These are phyloP conservation scores for Sebastes ruberrimus DNA, from an alignment of 2,797 vertebrate genomes.

Conservation along the genomic window DNA sequence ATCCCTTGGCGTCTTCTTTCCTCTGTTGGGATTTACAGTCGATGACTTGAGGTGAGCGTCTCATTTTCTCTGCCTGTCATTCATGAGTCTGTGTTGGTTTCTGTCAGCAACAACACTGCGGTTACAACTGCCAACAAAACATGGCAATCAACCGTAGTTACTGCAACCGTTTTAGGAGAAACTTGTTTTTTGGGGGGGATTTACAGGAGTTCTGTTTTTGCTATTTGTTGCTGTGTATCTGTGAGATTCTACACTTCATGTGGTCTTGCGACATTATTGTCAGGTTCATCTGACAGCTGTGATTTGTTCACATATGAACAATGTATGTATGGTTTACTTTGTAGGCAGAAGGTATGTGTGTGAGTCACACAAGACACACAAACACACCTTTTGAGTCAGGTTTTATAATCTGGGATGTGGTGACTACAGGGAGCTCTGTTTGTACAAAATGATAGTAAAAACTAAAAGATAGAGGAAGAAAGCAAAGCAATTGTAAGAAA, in stretches of 20 bases:
- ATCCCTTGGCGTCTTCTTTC: background rate
- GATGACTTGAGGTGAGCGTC: constrained; percentile 54
- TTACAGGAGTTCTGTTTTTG: background rate
- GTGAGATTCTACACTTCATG: background rate
- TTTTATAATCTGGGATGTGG: background rate
- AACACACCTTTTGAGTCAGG: constrained; percentile 51
- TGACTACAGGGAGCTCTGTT: background rate
- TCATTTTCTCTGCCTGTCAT: background rate
- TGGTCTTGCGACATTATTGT: background rate
- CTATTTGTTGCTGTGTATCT: background rate
- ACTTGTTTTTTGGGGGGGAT: too few species aligned
- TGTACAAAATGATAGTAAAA: background rate
- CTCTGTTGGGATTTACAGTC: background rate
- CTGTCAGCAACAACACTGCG: background rate
- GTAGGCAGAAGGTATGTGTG: background rate
- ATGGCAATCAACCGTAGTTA: background rate
- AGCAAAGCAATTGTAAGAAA: background rate
- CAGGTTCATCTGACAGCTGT: background rate
- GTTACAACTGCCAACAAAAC: background rate
- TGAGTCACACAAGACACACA: constrained; percentile 57
- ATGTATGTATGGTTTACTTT: background rate
- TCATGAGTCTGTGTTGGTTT: background rate
- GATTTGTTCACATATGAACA: background rate
- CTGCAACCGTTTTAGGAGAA: background rate
- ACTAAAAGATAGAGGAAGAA: background rate